Evolutionary conservation across 2,888 invertebrate species (phyloP).

Genomic region (Leucozona laternaria): DNA sequence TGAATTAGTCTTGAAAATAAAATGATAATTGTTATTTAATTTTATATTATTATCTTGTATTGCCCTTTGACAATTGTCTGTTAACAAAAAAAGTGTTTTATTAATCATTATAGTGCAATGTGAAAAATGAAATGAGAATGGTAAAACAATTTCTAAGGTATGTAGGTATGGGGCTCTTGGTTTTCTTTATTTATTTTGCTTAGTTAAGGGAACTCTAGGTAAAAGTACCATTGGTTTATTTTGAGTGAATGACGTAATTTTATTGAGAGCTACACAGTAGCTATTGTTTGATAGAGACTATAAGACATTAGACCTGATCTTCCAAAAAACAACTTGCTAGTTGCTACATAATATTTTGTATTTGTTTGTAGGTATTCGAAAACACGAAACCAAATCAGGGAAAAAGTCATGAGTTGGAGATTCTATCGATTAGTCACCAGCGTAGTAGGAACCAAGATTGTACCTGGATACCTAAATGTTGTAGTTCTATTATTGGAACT

Average conservation of each 20-base stretch:
- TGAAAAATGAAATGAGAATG: conserved; percentile 57
- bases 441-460: neutral
- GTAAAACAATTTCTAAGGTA: conserved; percentile 71
- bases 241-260: conserved; percentile 67
- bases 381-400: conserved; percentile 6
- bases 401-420: neutral
- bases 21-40: neutral
- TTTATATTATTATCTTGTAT: neutral
- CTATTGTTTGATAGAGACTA: neutral
- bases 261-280: neutral
- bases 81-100: neutral
- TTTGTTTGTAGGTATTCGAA: conserved; percentile 3
- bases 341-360: neutral
- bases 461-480: neutral
- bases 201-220: conserved; percentile 19
- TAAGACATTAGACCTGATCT: conserved; percentile 3
- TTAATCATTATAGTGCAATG: neutral
- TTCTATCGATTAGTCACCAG: conserved; percentile 43
- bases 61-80: neutral
- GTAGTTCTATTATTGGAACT: conserved; percentile 20
- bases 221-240: conserved; percentile 52
- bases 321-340: neutral
- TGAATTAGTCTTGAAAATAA: neutral
- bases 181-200: conserved; percentile 9
- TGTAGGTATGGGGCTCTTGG: conserved; percentile 33